phyloP scores from a whole-genome alignment of 2,113 vertebrate genomes.

The Edolisoma coerulescens region DNA sequence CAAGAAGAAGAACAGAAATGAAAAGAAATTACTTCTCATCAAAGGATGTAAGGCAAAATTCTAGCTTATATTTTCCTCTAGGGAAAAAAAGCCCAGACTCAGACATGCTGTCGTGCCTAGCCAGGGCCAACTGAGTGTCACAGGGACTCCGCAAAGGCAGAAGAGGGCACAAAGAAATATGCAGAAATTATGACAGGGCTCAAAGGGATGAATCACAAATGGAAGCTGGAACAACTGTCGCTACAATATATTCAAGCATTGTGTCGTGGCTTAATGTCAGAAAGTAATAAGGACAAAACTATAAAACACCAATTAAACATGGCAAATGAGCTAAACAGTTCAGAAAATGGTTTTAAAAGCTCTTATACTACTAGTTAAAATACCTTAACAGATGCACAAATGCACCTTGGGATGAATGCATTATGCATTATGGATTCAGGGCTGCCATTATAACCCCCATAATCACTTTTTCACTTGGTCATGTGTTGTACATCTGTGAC shows the following conservation, averaged over 20 bases:
- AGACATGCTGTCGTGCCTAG: background rate
- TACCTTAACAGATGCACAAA: slow-evolving; percentile 45
- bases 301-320: slow-evolving; percentile 44
- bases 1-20: background rate
- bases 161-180: background rate
- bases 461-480: slow-evolving; percentile 40
- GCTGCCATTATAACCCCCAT: slow-evolving; percentile 5
- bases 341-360: background rate
- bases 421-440: slow-evolving; percentile 14
- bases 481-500: background rate
- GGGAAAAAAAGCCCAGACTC: background rate
- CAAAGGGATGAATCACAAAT: background rate
- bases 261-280: background rate
- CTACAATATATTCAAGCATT: background rate
- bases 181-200: background rate
- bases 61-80: background rate
- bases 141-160: background rate
- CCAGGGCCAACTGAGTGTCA: background rate
- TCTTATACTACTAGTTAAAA: slow-evolving; percentile 1
- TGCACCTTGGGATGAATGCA: slow-evolving; percentile 19
- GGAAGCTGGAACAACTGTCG: background rate
- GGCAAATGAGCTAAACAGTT: slow-evolving; percentile 10
- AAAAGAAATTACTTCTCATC: background rate
- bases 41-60: background rate
- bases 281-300: slow-evolving; percentile 24